A percentile compares a stretch with the other conserved stretches of the same genome.
Evolutionary conservation across 1,140 invertebrate species (phyloP).

Genomic region (Pseudomyrmex concolor): DNA sequence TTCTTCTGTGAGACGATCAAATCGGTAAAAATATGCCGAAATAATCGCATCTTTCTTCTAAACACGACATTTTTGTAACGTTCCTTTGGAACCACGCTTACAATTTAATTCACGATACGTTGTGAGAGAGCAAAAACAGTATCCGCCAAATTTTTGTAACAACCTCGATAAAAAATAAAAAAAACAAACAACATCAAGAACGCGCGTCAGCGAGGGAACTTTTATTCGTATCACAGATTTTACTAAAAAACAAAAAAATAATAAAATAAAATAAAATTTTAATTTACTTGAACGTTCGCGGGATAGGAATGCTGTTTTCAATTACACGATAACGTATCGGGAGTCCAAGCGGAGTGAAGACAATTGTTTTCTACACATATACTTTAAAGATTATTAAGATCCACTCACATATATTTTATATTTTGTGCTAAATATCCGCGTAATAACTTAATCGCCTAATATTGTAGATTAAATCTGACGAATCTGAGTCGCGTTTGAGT

Average conservation of each 20-base stretch:
- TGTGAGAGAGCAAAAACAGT: slow-evolving; percentile 6
- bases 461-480: background rate
- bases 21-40: slow-evolving; percentile 28
- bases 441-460: background rate
- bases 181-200: background rate
- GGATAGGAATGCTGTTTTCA: slow-evolving; percentile 11
- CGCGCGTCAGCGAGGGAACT: too few species aligned
- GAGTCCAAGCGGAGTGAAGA: slow-evolving; percentile 10
- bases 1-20: background rate
- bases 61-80: slow-evolving; percentile 1
- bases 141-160: background rate
- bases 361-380: background rate
- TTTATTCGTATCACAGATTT: too few species aligned
- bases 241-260: background rate
- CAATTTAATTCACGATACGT: slow-evolving; percentile 4
- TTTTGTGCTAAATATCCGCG: background rate
- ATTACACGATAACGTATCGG: background rate
- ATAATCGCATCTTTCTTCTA: background rate
- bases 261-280: background rate
- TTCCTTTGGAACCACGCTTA: slow-evolving; percentile 3
- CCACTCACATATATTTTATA: background rate
- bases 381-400: background rate
- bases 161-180: background rate
- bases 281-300: background rate
- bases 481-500: background rate